Conservation (phyloP, 2,113 vertebrate genomes). For the Notechis scutatus region DNA sequence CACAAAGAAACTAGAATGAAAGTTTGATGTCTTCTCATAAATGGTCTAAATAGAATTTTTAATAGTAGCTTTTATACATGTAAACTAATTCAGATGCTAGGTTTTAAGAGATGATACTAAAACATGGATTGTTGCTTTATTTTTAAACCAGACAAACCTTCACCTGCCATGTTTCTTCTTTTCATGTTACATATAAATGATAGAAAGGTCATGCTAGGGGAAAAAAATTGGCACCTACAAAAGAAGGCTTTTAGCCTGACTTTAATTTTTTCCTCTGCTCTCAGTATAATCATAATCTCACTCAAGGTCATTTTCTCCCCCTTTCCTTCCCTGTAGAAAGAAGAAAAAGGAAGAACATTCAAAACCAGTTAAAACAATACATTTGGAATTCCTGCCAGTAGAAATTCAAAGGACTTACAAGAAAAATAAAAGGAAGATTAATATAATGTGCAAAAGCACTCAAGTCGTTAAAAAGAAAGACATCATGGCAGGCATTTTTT, state of each 20-base stretch:
- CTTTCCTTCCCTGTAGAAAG: background rate
- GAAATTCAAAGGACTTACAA: background rate
- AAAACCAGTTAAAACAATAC: background rate
- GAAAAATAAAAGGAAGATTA: background rate
- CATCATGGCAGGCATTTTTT: background rate
- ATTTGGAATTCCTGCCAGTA: slow-evolving; percentile 1
- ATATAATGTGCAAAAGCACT: slow-evolving; percentile 1
- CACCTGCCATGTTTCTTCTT: background rate
- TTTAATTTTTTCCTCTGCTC: background rate
- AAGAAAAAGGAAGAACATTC: background rate
- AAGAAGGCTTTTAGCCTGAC: background rate
- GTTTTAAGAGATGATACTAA: background rate
- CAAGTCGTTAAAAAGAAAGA: slow-evolving; percentile 9
- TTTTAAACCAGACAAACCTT: background rate
- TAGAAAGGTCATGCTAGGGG: no score
- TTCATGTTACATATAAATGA: background rate
- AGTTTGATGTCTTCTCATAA: background rate
- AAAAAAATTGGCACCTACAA: background rate
- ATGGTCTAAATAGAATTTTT: background rate
- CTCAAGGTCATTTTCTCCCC: background rate
- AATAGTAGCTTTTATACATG: background rate
- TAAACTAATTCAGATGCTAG: background rate
- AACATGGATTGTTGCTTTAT: background rate
- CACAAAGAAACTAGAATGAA: background rate
- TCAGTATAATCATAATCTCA: background rate